A percentile compares a stretch with the other conserved stretches of the same genome.
Evolutionary conservation across 2,888 invertebrate genomes (phyloP).

Genomic region (Acronicta leporina): DNA sequence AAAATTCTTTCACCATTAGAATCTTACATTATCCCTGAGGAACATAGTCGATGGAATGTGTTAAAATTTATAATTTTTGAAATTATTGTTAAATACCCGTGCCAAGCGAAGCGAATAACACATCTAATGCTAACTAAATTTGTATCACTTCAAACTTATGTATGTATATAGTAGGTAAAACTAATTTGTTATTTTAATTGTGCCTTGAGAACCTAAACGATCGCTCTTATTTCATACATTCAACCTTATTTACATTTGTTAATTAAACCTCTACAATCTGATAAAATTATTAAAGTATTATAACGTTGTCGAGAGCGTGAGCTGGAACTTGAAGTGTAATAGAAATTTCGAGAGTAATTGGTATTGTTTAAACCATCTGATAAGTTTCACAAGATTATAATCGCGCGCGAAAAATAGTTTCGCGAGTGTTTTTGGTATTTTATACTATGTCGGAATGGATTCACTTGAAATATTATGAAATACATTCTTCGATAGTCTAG

Average conservation of each 20-base stretch:
- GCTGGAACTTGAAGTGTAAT: conserved; percentile 34
- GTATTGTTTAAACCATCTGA: conserved; percentile 51
- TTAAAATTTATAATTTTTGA: too few species aligned
- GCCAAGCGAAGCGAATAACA: too few species aligned
- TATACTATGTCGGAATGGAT: not conserved
- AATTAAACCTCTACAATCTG: conserved; percentile 54
- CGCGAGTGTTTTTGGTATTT: conserved; percentile 3
- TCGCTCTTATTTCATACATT: conserved; percentile 34
- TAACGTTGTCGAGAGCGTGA: conserved; percentile 50
- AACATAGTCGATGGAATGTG: too few species aligned
- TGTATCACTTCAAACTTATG: not conserved
- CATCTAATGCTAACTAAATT: too few species aligned
- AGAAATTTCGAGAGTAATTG: conserved; percentile 35
- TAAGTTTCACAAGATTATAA: conserved; percentile 40
- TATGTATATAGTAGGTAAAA: not conserved
- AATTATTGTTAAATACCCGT: too few species aligned
- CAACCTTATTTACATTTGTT: conserved; percentile 40
- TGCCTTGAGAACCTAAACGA: conserved; percentile 41
- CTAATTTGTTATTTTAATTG: conserved; percentile 30
- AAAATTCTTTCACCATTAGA: too few species aligned
- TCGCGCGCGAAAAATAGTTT: conserved; percentile 35
- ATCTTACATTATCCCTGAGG: too few species aligned
- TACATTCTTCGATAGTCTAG: too few species aligned
- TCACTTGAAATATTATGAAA: not conserved
- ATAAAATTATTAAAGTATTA: conserved; percentile 44